Conservation (phyloP, 2,888 invertebrate genomes). For the Charanyca ferruginea region DNA sequence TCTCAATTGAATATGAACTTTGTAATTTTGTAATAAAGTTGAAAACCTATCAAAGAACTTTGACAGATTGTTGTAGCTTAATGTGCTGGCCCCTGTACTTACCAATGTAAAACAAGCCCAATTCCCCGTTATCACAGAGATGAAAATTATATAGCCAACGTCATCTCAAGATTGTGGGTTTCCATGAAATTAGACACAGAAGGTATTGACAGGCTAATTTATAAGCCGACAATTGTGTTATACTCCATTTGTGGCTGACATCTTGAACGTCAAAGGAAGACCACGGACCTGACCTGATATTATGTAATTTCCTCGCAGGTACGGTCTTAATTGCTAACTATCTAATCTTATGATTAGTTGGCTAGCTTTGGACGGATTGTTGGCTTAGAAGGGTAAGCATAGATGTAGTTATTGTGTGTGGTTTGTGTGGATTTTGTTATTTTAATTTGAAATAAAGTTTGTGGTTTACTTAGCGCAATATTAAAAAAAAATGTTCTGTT, state of each 20-base stretch:
- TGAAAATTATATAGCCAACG: neutral
- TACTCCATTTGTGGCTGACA: conserved; percentile 20
- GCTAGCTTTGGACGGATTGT: conserved; percentile 43
- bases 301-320: conserved; percentile 50
- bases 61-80: no score
- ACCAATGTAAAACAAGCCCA: neutral
- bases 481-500: no score
- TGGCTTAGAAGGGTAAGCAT: conserved; percentile 23
- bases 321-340: conserved; percentile 41
- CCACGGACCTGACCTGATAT: conserved; percentile 30
- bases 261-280: conserved; percentile 40
- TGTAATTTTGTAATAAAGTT: no score
- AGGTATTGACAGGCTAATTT: conserved; percentile 30
- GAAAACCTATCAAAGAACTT: no score
- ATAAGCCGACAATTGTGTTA: conserved; percentile 29
- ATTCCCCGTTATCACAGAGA: neutral
- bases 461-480: no score
- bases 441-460: conserved; percentile 1
- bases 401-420: neutral
- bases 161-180: neutral
- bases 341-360: conserved; percentile 49
- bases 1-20: no score
- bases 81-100: no score
- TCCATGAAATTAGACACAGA: conserved; percentile 9
- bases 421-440: neutral